These are phyloP conservation scores for Mergus octosetaceus DNA, from an alignment of 2,797 vertebrate species.

Conservation along the genomic window DNA sequence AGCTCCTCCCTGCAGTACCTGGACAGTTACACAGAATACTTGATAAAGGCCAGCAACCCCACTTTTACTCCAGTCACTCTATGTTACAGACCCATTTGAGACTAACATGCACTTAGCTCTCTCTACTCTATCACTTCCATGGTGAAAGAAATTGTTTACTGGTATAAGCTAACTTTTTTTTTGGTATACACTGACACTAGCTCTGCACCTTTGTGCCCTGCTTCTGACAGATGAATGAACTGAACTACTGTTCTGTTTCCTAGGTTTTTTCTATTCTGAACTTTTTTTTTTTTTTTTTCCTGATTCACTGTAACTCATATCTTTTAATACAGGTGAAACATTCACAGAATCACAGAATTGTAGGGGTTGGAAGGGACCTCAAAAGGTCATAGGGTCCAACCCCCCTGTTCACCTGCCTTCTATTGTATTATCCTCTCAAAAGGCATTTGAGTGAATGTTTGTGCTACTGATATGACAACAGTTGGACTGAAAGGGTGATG, in stretches of 20 bases:
- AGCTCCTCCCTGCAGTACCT: neutral
- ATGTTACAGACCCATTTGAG: neutral
- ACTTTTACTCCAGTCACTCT: neutral
- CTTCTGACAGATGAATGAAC: neutral
- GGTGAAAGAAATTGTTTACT: too few species aligned
- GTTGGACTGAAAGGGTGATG: neutral
- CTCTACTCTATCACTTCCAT: too few species aligned
- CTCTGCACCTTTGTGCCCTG: neutral
- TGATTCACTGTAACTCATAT: neutral
- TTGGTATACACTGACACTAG: neutral
- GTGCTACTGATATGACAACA: neutral
- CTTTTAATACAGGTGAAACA: neutral
- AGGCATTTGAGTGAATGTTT: neutral
- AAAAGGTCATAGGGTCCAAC: too few species aligned
- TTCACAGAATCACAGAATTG: neutral
- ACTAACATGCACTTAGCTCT: neutral
- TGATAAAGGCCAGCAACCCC: neutral
- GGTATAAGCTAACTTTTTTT: neutral
- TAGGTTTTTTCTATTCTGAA: neutral
- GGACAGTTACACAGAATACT: neutral
- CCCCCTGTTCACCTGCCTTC: neutral
- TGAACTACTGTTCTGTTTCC: neutral
- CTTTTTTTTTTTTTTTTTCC: neutral
- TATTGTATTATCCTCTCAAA: neutral
- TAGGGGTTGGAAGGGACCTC: too few species aligned